Evolutionary conservation across 2,888 invertebrate species (phyloP).

Genomic region (Drosophila meridiana): DNA sequence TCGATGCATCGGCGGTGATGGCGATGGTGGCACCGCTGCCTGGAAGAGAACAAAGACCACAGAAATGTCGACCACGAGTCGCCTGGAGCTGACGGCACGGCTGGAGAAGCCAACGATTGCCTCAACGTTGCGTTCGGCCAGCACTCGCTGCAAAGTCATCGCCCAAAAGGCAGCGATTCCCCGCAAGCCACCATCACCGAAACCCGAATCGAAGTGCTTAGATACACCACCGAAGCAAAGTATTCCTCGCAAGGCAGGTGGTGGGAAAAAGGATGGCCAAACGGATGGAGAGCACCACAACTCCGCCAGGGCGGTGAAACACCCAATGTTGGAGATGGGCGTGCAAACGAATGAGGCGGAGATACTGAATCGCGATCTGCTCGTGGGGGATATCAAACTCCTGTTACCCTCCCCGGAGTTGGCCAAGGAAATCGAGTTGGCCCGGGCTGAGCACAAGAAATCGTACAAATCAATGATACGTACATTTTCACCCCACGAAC

Average conservation of each 20-base stretch:
- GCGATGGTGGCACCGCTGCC: slow-evolving; percentile 62
- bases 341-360: slow-evolving; percentile 78
- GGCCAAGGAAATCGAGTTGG: slow-evolving; percentile 63
- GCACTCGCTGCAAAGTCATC: slow-evolving; percentile 36
- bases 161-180: slow-evolving; percentile 14
- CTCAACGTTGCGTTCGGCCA: slow-evolving; percentile 59
- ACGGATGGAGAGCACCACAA: neutral
- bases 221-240: slow-evolving; percentile 22
- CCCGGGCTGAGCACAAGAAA: slow-evolving; percentile 48
- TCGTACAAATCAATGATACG: slow-evolving; percentile 55
- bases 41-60: slow-evolving; percentile 32
- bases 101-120: slow-evolving; percentile 64
- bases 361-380: slow-evolving; percentile 70
- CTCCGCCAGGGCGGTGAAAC: neutral
- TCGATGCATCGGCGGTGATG: slow-evolving; percentile 55
- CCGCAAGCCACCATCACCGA: slow-evolving; percentile 3
- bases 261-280: slow-evolving; percentile 19
- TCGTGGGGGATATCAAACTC: slow-evolving; percentile 72
- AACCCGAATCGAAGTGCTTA: slow-evolving; percentile 2
- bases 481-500: slow-evolving; percentile 69
- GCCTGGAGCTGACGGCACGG: neutral
- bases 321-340: slow-evolving; percentile 49
- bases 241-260: slow-evolving; percentile 25
- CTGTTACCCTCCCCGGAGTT: slow-evolving; percentile 69
- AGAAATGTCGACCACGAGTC: slow-evolving; percentile 2